Percentiles rank a stretch among this genome's conserved stretches.
Evolutionary conservation across 2,888 invertebrate genomes (phyloP).

Genomic region (Plagiodera versicolora): DNA sequence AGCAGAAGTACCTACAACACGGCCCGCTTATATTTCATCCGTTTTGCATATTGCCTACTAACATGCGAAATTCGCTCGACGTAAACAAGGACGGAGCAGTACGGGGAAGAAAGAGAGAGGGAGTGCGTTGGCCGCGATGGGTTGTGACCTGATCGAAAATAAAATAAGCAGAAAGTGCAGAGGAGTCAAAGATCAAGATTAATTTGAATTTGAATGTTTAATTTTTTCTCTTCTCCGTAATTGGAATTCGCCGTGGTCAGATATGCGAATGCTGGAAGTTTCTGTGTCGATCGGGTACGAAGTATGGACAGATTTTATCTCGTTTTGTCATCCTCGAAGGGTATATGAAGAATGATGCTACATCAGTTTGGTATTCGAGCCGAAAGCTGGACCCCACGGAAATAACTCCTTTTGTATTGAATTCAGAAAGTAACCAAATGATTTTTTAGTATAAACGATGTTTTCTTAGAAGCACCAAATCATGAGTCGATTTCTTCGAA

Average conservation of each 20-base stretch:
- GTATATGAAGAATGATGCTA: too few relatives aligned
- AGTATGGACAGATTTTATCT: too few relatives aligned
- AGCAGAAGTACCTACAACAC: constrained; percentile 30
- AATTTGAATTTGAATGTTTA: neutral
- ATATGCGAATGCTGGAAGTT: neutral
- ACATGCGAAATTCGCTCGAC: constrained; percentile 35
- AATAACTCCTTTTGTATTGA: too few relatives aligned
- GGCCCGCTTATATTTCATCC: constrained; percentile 40
- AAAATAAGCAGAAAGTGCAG: neutral
- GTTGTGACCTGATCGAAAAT: constrained; percentile 1
- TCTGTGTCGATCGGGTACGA: too few relatives aligned
- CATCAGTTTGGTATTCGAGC: too few relatives aligned
- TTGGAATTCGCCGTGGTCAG: neutral
- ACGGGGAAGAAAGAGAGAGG: neutral
- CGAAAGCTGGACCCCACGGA: too few relatives aligned
- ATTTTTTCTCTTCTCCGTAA: neutral
- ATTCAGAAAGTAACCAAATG: too few relatives aligned
- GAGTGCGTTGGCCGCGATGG: neutral
- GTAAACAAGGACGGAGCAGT: constrained; percentile 13
- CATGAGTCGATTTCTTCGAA: too few relatives aligned
- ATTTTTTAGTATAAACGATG: too few relatives aligned
- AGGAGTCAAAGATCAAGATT: neutral
- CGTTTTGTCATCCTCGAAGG: too few relatives aligned
- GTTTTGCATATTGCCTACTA: constrained; percentile 39
- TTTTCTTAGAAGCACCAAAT: too few relatives aligned